Base-by-base conservation (phyloP, 1,140 invertebrate genomes). In the Drosophila obscura region DNA sequence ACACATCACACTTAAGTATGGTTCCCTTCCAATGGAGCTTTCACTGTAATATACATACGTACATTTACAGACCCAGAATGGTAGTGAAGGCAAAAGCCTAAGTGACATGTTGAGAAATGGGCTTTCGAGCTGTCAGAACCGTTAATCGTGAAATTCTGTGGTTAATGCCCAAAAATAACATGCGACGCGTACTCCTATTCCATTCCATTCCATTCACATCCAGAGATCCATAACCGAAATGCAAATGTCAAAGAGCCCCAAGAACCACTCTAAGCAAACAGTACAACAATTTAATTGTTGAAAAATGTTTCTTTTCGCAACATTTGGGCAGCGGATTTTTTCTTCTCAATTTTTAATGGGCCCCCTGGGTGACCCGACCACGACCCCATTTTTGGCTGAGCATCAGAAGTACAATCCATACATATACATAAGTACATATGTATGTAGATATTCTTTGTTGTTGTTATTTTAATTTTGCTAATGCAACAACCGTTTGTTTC, bases 381-480 rank as follows among this genome's bases (percentile, higher is more conserved):
- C 67, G 65, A 71, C 67, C 65, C 55, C 64, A 71, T 57, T 71
- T 58, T 28, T 19, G 50, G 35, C n/a, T 13, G 35, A 39, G 63
- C 63, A 35, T 31, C 31, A 4, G 9, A 11, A 35, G 9, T 35
- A 35, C 9, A 11, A 28, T 28, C 26, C 26, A 6, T 28, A 28
- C 26, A 28, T 35, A n/a, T 26, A 15, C 8, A 55, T 22, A 39
- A 28, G 31, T 31, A 35, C 16, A 5, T 49, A 24, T 2, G 8
- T 24, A 28, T 28, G 48, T 39, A 45, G 26, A 11, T 4, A 39
- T 45, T 19, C 41, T 45, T 16, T 26, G 4, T 49, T 69, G 61
- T 68, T 77, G 60, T 64, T 77, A 63, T 72, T 85, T 88, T 63
- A 87, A 88, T 85, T 85, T 85, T 76, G 56, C 77, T 85, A 85